Evolutionary conservation across 2,888 invertebrate species (phyloP).

Genomic region (Malacosoma neustria): DNA sequence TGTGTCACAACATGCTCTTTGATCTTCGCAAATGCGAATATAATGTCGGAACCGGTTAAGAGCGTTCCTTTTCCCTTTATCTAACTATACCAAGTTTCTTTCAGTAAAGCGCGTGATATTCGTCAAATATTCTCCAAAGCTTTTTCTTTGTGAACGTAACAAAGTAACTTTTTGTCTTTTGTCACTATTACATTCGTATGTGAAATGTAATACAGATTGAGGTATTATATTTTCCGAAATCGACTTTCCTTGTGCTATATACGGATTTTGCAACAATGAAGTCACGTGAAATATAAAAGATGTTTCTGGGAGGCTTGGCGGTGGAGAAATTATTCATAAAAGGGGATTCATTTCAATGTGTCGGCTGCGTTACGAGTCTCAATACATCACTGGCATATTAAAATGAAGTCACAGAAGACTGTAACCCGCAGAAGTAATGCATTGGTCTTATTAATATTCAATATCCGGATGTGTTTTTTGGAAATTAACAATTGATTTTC

Average conservation of each 20-base stretch:
- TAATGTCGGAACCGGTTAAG: constrained; percentile 66
- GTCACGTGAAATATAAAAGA: constrained; percentile 24
- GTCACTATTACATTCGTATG: constrained; percentile 41
- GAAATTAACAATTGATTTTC: no score
- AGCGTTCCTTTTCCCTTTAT: constrained; percentile 50
- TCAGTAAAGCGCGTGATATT: constrained; percentile 25
- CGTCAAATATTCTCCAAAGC: constrained; percentile 34
- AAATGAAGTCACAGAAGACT: no score
- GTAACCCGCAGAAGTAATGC: no score
- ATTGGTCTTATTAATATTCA: no score
- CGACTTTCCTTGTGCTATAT: constrained; percentile 21
- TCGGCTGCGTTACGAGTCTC: constrained; percentile 36
- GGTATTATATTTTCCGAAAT: constrained; percentile 31
- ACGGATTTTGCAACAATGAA: constrained; percentile 16
- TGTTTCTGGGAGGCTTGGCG: constrained; percentile 16
- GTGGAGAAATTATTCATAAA: constrained; percentile 34
- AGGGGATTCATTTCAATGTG: constrained; percentile 36
- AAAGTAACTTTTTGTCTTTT: constrained; percentile 50
- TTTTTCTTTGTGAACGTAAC: constrained; percentile 32
- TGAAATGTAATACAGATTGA: constrained; percentile 41
- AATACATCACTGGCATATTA: constrained; percentile 57
- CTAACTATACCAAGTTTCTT: constrained; percentile 38
- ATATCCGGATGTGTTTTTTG: no score
- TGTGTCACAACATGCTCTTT: constrained; percentile 68
- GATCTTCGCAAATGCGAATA: constrained; percentile 71